These are phyloP conservation scores for Eutolmus rufibarbis DNA, from an alignment of 2,888 invertebrate genomes.

Conservation along the genomic window DNA sequence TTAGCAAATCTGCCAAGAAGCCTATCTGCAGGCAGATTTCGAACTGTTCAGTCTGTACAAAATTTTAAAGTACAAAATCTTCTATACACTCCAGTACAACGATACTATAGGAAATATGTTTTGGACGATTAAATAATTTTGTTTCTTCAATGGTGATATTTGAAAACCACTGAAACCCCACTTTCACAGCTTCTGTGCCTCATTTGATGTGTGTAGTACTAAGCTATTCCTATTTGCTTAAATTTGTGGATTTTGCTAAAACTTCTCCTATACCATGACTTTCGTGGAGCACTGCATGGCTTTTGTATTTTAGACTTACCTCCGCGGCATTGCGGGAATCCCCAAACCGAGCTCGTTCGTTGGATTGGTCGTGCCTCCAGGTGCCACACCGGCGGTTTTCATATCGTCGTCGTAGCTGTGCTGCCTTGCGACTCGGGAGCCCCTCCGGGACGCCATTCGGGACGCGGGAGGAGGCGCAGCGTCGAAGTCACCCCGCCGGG, in stretches of 20 bases:
- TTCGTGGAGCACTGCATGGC: not conserved
- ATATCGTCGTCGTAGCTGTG: conserved; percentile 86
- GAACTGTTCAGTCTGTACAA: too few species aligned
- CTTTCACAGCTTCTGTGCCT: not conserved
- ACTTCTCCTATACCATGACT: not conserved
- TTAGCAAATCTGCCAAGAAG: too few species aligned
- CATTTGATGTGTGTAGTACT: too few species aligned
- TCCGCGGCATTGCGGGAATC: conserved; percentile 78
- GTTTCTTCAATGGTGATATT: too few species aligned
- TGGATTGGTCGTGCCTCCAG: conserved; percentile 54
- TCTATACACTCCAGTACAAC: too few species aligned
- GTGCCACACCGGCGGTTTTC: conserved; percentile 58
- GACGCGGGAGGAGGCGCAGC: conserved; percentile 56
- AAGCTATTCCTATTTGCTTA: too few species aligned
- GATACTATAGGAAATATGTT: too few species aligned
- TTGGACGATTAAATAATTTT: too few species aligned
- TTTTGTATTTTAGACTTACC: conserved; percentile 58
- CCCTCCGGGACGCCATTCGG: conserved; percentile 66
- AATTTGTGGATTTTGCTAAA: not conserved
- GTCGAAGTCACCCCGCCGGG: conserved; percentile 61
- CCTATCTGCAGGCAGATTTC: too few species aligned
- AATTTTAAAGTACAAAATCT: too few species aligned
- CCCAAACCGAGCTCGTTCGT: conserved; percentile 68
- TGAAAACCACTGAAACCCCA: not conserved
- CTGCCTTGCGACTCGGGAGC: conserved; percentile 74